Base-by-base conservation (phyloP, 2,797 vertebrate genomes). In the Siniperca obscura region DNA sequence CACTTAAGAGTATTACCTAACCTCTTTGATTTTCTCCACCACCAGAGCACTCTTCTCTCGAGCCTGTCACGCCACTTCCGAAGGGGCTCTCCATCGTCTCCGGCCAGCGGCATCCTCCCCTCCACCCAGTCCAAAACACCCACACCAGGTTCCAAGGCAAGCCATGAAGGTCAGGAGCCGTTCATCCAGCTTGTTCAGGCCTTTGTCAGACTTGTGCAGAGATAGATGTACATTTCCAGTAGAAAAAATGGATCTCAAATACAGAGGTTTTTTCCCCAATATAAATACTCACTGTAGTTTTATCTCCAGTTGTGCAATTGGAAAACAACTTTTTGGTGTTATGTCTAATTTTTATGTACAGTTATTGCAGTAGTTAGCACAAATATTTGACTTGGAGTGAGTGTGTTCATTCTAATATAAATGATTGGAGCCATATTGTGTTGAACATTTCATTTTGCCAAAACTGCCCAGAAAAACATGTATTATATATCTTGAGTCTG, bases 111-210 rank as follows among this genome's bases (percentile, higher is more conserved):
- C 1, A 81, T 97, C 70, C 96, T 98, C 55, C 96, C 97, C 50
- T 97, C 97, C 2, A 90, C 96, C 6, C 98, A 98, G 84, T 91
- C 96, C 84, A 99, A 99, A 82, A 90, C 97, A 0, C 70, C 91
- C 46, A 89, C 96, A 0, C 85, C 96, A 0, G 91, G 95, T 40
- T 95, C 97, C 74, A 99, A 99, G 91, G 93, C 91, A 7, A 95
- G 95, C 48, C 96, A 96, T 0, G 98, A 99, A 88, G 97, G 96
- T 62, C 98, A 99, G 93, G 98, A 99, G 92, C 97, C 97, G 6
- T 93, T 99, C 84, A 96, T 99, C 84, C 98, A 99, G 92, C 96
- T 99, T 0, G 98, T 99, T 22, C 98, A 99, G 92, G 98, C 97
- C 34, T 99, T 99, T 1, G 97, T 98, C 70, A 92, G 96, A 80